Base-by-base conservation (phyloP, 2,888 invertebrate genomes). In the Hipparchia semele region DNA sequence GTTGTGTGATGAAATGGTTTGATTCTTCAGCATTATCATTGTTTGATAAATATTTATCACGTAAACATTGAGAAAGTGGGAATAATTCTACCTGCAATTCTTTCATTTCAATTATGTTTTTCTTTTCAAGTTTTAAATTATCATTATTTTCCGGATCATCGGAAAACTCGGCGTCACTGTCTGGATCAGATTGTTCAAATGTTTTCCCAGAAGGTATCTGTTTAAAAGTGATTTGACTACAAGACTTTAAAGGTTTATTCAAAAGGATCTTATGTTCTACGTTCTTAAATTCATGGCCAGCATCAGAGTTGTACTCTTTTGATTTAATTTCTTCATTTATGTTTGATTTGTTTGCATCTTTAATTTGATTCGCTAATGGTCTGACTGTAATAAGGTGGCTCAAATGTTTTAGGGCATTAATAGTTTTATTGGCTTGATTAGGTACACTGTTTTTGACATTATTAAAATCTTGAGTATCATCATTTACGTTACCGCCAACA, bases 351-450 rank as follows among this genome's bases (percentile, higher is more conserved):
- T 23, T 54, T 71, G 70, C 58, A 45, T 13, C 53, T 62, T 75
- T 75, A 62, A 74, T 78, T 71, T 84, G 79, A 75, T 67, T 80
- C 12, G 87, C 77, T 53, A 70, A 62, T n/a, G 90, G 77, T 81
- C 91, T 92, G 2, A 92, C 82, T 68, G 89, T 89, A 67, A 88
- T 84, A 13, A 88, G 80, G 75, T 86, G 86, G 76, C 89, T 85
- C 74, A 90, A 83, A 81, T 84, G 86, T 81, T 89, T 89, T 72
- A 90, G 80, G 2, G 83, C 84, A 69, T 84, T 81, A 72, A 88
- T 78, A 68, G 87, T 80, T 46, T 77, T 81, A 67, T 74, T 70
- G 8, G 72, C 56, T 33, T 56, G 12, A 73, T 66, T 73, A 46
- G 67, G 71, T 70, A 74, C 75, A 66, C 5, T 62, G 6, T 79